phyloP scores from a whole-genome alignment of 1,140 invertebrate species.

The Cydia fagiglandana region DNA sequence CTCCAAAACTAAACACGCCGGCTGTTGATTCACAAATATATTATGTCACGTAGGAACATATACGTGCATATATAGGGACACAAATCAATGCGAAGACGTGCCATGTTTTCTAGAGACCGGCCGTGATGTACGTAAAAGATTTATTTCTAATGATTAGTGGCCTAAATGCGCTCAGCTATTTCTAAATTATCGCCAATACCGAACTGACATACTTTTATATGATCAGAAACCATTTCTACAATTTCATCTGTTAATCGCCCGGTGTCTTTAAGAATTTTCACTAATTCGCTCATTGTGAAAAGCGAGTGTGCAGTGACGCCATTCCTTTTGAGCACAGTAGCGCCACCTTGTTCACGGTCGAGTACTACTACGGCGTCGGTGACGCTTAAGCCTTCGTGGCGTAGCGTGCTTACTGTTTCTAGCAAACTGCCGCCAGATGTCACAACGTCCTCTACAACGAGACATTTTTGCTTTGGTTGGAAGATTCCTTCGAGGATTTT shows the following conservation, averaged over 20 bases:
- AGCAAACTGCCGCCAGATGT: slow-evolving; percentile 95
- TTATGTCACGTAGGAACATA: slow-evolving; percentile 2
- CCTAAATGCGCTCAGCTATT: slow-evolving; percentile 17
- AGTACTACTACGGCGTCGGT: slow-evolving; percentile 92
- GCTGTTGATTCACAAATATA: slow-evolving; percentile 15
- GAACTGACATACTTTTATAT: slow-evolving; percentile 79
- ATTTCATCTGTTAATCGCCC: slow-evolving; percentile 82
- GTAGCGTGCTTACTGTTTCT: slow-evolving; percentile 90
- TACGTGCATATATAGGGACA: neutral
- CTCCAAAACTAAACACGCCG: slow-evolving; percentile 20
- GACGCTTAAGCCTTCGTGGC: slow-evolving; percentile 85
- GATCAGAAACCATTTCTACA: slow-evolving; percentile 83
- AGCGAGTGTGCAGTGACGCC: slow-evolving; percentile 87
- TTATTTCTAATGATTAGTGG: neutral
- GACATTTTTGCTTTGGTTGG: slow-evolving; percentile 86
- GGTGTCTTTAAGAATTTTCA: slow-evolving; percentile 83
- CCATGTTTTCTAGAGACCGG: neutral
- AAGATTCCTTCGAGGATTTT: slow-evolving; percentile 96
- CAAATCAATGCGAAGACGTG: slow-evolving; percentile 8
- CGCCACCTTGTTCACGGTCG: slow-evolving; percentile 95
- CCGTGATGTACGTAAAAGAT: neutral
- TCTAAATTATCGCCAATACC: slow-evolving; percentile 48
- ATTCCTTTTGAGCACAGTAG: slow-evolving; percentile 83
- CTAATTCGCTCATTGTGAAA: slow-evolving; percentile 84
- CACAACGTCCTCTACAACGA: slow-evolving; percentile 98